Base-by-base conservation (phyloP, 2,888 invertebrate genomes). In the Hedychridium roseum region DNA sequence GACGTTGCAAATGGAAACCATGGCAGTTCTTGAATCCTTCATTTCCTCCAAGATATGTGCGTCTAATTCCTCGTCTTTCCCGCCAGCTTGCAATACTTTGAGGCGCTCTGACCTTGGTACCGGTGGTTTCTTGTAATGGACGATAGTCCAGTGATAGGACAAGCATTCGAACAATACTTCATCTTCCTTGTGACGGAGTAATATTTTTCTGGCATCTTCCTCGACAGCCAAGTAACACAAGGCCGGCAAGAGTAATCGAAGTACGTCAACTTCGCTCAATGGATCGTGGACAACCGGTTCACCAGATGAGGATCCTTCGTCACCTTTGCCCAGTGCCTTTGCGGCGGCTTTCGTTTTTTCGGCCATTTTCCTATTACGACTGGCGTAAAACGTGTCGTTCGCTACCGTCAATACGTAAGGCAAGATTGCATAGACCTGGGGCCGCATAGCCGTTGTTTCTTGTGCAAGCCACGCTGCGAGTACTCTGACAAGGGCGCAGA, bases 161-260 rank as follows among this genome's bases (percentile, higher is more conserved):
- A 92, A 80, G 43, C 90, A 86, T 76, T 93, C 91, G 71, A 88
- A 86, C 2, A 94, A 80, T 17, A 91, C 86, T 76, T 91, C 89
- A 70, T 93, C 93, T 79, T 91, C 87, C 71, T 91, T 88, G 40
- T 86, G 82, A 50, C 89, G 85, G 38, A 95, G 80, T 55, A 94
- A 82, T 50, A 94, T 88, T 70, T 88, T 86, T 58, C 95, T 84
- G 0, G 93, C 89, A 64, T 90, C 87, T 66, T 96, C 95, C 81
- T 96, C 96, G 15, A 95, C 92, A 23, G 93, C 89, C 61, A 97
- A 84, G 77, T 96, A 94, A 70, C 95, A 96, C 2, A 96, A 80
- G 1, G 93, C 94, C 2, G 96, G 95, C 50, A 96, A 80, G 82
- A 96, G 85, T 28, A 94, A 83, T 41, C 94, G 84, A 12, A 96